Evolutionary conservation across 2,113 vertebrate genomes (phyloP), one percentile per base, ranked within the genome.

Genomic region (Oryzias curvinotus): DNA sequence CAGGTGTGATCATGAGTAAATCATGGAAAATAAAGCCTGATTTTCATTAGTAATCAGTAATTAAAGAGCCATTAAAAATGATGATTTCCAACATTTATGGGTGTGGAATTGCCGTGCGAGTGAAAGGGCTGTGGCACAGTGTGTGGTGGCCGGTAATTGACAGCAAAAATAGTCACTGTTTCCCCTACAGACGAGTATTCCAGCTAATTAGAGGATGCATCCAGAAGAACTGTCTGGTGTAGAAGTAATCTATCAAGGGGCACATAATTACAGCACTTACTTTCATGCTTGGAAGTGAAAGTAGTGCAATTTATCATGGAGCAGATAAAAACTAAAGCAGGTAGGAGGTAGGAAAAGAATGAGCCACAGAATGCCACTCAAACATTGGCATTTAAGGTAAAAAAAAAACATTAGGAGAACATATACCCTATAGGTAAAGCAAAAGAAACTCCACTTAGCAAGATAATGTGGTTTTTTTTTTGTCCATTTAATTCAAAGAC

Each of bases 61-160:
- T 81, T 77, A 75, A 65, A 53, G 23, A 17, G 12, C 64, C 70
- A 68, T 26, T 68, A 52, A 79, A 74, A 79, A 73, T 76, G 16
- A 70, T 65, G 74, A 80, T 52, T 73, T 77, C 77, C 19, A 65
- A 52, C 54, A 52, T 70, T 63, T 57, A 59, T 17, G 45, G 52
- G 63, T 43, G 63, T 42, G 65, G 54, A 62, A 21, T 21, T 46
- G 59, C 52, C 50, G 59, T 25, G 7, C 16, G 5, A 7, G 19
- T 44, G 72, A 71, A 55, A 59, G 66, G 67, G 50, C 5, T 25
- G 51, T 10, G 18, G 47, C 57, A 18, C 53, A 53, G 66, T 53
- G 62, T 54, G 71, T 3, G 45, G 64, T 21, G 62, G 66, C 58
- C 30, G 25, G 3, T 61, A 74, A 68, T 44, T 78, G 65, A 75